Evolutionary conservation across 2,113 vertebrate genomes (phyloP), one percentile per base, ranked within the genome.

Genomic region (Saccopteryx leptura): DNA sequence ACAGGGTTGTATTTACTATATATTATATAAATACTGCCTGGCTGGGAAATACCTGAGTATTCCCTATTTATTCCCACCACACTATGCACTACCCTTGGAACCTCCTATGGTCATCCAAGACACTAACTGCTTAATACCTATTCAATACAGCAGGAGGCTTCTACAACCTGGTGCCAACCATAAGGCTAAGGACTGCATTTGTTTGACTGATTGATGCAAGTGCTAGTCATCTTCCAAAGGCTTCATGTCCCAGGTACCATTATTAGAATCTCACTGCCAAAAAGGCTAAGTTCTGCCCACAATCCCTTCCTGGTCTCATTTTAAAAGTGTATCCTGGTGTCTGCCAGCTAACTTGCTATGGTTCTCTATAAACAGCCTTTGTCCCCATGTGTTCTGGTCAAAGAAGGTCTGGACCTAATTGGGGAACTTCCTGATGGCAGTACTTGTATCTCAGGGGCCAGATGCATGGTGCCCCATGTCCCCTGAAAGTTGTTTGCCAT

Each of bases 121-220:
- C 33, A 83, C 65, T 69, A 84, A 85, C 50, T 61, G 14, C 74
- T 79, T 91, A 90, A 90, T n/a, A 33, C 21, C 48, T 71, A n/a
- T 56, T 48, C 52, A 94, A 81, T 61, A 60, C 0, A 78, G 18
- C 7, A 86, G 23, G n/a, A 69, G 60, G 13, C 11, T 78, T 93
- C 68, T 46, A 87, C 13, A 8, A 82, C 58, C 39, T 68, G 78
- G 10, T 31, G 15, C 31, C 24, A 31, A 24, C 18, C 75, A 82
- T 85, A 78, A 81, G 1, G n/a, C 78, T 90, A 84, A 93, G 54
- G 17, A 1, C 91, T 19, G 12, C 78, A 92, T 84, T 61, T 96
- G 39, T 87, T 58, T 46, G 46, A 39, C 5, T 69, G 46, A 92
- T 0, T 85, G 46, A 86, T 68, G n/a, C 10, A 33, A 24, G 60